A percentile compares a stretch with the other conserved stretches of the same genome.
phyloP scores from a whole-genome alignment of 37 sponge, comb jelly and placozoan species.

The Halisarca cf. caerulea region DNA sequence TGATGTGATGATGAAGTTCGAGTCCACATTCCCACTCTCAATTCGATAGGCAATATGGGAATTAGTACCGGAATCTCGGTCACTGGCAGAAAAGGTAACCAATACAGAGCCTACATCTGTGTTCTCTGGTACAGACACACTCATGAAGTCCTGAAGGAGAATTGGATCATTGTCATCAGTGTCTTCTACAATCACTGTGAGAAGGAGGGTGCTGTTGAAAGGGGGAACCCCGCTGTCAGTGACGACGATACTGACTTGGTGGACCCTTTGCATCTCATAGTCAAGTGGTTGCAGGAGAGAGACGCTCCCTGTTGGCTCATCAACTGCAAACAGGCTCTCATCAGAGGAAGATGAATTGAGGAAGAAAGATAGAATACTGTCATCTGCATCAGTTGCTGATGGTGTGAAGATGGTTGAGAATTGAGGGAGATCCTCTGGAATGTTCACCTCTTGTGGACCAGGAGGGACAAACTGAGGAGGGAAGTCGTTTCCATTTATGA shows the following conservation, averaged over 20 bases:
- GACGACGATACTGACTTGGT: slow-evolving; percentile 29
- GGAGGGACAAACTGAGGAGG: slow-evolving; percentile 13
- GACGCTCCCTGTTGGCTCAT: neutral
- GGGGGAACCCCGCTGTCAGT: slow-evolving; percentile 40
- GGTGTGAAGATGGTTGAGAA: slow-evolving; percentile 29
- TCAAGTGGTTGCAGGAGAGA: slow-evolving; percentile 36
- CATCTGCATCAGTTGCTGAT: slow-evolving; percentile 40
- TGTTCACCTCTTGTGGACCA: neutral
- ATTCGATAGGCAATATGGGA: slow-evolving; percentile 42
- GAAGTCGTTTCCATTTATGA: slow-evolving; percentile 15
- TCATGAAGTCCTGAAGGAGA: slow-evolving; percentile 6
- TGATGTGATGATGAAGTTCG: slow-evolving; percentile 27
- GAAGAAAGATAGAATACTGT: slow-evolving; percentile 41
- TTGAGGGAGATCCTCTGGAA: slow-evolving; percentile 39
- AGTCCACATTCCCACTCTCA: slow-evolving; percentile 10
- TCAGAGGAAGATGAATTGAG: slow-evolving; percentile 25
- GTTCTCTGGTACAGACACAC: slow-evolving; percentile 39
- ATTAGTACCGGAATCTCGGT: slow-evolving; percentile 60
- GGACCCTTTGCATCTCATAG: slow-evolving; percentile 26
- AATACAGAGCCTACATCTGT: slow-evolving; percentile 13
- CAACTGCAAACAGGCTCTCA: slow-evolving; percentile 29
- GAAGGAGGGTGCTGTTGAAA: neutral
- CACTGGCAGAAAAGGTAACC: slow-evolving; percentile 19
- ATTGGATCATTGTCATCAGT: slow-evolving; percentile 64
- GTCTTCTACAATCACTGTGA: slow-evolving; percentile 56